These are phyloP conservation scores for Petrocephalus microphthalmus DNA, from an alignment of 2,113 vertebrate genomes.

Conservation along the genomic window DNA sequence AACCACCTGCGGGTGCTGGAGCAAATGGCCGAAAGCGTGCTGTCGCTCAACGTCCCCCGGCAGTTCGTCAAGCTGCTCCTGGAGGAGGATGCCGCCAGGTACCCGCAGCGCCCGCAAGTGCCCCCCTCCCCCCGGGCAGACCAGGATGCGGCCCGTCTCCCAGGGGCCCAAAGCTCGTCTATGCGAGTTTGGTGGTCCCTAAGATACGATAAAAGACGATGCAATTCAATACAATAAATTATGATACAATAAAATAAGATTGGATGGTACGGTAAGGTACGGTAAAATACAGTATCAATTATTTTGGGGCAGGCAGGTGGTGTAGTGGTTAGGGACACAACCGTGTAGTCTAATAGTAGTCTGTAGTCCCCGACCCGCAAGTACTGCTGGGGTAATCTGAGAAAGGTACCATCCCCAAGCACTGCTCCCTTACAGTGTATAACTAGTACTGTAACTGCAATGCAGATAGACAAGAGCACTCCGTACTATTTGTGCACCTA, in stretches of 20 bases:
- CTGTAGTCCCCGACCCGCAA: no score
- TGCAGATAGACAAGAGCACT: neutral
- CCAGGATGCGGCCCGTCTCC: neutral
- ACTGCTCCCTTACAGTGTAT: neutral
- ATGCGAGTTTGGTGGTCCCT: neutral
- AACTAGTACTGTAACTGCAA: neutral
- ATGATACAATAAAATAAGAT: neutral
- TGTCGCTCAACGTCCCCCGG: constrained; percentile 84
- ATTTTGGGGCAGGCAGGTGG: no score
- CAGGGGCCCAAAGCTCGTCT: neutral
- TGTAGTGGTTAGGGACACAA: no score
- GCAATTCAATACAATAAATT: neutral
- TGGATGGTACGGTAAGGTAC: neutral
- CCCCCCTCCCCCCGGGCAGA: neutral
- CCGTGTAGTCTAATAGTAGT: no score
- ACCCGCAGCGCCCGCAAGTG: neutral
- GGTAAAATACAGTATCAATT: no score
- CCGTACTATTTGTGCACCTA: neutral
- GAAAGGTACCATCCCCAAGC: no score
- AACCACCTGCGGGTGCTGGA: constrained; percentile 91
- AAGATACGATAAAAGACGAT: neutral
- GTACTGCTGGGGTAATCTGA: no score
- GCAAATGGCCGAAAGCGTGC: constrained; percentile 92
- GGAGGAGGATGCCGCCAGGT: constrained; percentile 90
- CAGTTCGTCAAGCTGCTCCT: constrained; percentile 92